Percentiles rank a stretch among this genome's conserved stretches.
Evolutionary conservation across 2,888 invertebrate genomes (phyloP).

Genomic region (Drosophila histrio): DNA sequence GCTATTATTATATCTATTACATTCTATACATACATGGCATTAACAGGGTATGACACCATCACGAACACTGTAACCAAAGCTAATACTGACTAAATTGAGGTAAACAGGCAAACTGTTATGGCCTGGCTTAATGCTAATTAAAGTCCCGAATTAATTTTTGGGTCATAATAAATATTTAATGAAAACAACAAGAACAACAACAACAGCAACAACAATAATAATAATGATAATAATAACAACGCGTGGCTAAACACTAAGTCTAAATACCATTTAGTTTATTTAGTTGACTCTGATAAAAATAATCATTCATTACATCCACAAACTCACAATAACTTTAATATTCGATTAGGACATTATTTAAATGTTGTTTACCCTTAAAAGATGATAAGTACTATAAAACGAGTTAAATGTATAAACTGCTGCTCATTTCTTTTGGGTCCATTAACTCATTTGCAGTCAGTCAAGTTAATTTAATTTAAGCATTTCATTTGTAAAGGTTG

Average conservation of each 20-base stretch:
- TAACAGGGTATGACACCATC: not conserved
- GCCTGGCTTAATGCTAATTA: slow-evolving; percentile 5
- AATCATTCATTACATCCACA: no score
- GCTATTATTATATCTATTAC: no score
- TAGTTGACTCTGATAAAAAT: not conserved
- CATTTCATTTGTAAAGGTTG: slow-evolving; percentile 4
- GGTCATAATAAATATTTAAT: slow-evolving; percentile 1
- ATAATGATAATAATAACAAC: not conserved
- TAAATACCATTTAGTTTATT: not conserved
- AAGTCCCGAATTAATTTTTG: not conserved
- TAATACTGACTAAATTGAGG: not conserved
- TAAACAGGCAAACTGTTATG: not conserved
- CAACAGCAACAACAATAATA: not conserved
- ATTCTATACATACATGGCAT: no score
- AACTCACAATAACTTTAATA: not conserved
- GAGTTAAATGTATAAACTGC: no score
- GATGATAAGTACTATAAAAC: no score
- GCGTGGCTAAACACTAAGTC: no score
- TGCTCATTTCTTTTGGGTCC: no score
- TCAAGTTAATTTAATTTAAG: slow-evolving; percentile 16
- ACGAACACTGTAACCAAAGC: not conserved
- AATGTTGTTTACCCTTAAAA: no score
- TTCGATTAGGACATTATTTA: not conserved
- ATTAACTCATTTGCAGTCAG: not conserved
- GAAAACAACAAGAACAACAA: not conserved